Conservation (phyloP, 2,888 invertebrate species). For the Caenorhabditis virilis region DNA sequence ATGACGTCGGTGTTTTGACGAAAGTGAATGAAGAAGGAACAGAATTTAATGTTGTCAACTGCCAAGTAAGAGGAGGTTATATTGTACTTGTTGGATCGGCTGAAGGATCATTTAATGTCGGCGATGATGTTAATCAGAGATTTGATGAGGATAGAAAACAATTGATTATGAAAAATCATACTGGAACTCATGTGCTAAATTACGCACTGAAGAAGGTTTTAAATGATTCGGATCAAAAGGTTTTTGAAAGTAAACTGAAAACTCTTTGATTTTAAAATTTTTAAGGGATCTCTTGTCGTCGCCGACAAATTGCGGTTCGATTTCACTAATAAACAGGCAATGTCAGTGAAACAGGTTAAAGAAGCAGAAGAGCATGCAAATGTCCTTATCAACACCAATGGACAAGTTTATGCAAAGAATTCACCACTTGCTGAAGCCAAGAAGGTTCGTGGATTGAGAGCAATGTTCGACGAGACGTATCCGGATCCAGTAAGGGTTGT, state of each 20-base stretch:
- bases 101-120: slow-evolving; percentile 82
- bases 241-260: background rate
- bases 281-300: slow-evolving; percentile 88
- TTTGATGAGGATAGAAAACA: slow-evolving; percentile 84
- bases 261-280: background rate
- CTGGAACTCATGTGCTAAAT: slow-evolving; percentile 95
- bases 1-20: slow-evolving; percentile 86
- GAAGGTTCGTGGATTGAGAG: slow-evolving; percentile 87
- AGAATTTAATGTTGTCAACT: slow-evolving; percentile 89
- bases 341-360: slow-evolving; percentile 83
- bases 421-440: slow-evolving; percentile 84
- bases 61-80: slow-evolving; percentile 93
- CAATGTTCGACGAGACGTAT: slow-evolving; percentile 97
- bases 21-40: slow-evolving; percentile 80
- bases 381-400: slow-evolving; percentile 79
- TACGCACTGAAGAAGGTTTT: slow-evolving; percentile 88
- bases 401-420: slow-evolving; percentile 85
- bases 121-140: slow-evolving; percentile 82
- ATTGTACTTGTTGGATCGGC: slow-evolving; percentile 89
- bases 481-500: slow-evolving; percentile 89
- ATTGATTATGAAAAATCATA: slow-evolving; percentile 97
- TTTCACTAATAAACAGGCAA: slow-evolving; percentile 89
- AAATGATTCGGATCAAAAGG: slow-evolving; percentile 69
- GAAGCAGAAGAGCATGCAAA: slow-evolving; percentile 82
- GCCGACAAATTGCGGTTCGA: slow-evolving; percentile 96